Evolutionary conservation across 2,888 invertebrate genomes (phyloP).

Genomic region (Conchocele bisecta): DNA sequence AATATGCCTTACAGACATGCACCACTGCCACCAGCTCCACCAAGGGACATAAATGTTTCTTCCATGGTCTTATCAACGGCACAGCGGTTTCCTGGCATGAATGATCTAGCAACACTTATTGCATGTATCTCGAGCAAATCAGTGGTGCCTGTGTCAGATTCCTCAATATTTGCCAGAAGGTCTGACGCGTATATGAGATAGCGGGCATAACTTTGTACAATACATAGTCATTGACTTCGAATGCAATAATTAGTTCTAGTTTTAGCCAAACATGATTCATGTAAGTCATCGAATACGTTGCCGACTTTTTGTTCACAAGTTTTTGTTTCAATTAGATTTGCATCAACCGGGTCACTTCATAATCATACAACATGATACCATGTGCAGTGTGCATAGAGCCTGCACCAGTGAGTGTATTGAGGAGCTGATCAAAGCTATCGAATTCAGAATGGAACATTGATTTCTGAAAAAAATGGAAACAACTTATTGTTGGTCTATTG

Average conservation of each 20-base stretch:
- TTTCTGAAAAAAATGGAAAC: too few relatives aligned
- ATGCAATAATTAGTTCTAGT: conserved; percentile 33
- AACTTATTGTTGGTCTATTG: too few relatives aligned
- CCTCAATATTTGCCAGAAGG: conserved; percentile 51
- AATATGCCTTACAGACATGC: conserved; percentile 42
- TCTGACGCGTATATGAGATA: conserved; percentile 45
- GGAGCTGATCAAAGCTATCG: conserved; percentile 60
- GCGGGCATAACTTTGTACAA: conserved; percentile 54
- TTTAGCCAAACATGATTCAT: conserved; percentile 50
- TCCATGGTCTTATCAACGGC: conserved; percentile 57
- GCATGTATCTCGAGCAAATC: conserved; percentile 42
- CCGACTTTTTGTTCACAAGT: conserved; percentile 31
- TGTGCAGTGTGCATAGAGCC: conserved; percentile 61
- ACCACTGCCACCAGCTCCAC: conserved; percentile 44
- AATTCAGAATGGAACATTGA: conserved; percentile 66
- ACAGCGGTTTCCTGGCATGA: conserved; percentile 54
- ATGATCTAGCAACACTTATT: conserved; percentile 57
- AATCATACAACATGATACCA: conserved; percentile 67
- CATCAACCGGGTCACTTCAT: conserved; percentile 9
- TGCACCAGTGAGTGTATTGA: conserved; percentile 50
- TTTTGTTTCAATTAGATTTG: conserved; percentile 14
- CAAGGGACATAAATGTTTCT: conserved; percentile 6
- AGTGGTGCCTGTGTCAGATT: conserved; percentile 45
- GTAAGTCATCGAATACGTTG: conserved; percentile 45
- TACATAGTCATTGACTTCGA: conserved; percentile 37